phyloP scores from a whole-genome alignment of 35 echinoderm and acorn worm species.

The Hemicentrotus pulcherrimus region DNA sequence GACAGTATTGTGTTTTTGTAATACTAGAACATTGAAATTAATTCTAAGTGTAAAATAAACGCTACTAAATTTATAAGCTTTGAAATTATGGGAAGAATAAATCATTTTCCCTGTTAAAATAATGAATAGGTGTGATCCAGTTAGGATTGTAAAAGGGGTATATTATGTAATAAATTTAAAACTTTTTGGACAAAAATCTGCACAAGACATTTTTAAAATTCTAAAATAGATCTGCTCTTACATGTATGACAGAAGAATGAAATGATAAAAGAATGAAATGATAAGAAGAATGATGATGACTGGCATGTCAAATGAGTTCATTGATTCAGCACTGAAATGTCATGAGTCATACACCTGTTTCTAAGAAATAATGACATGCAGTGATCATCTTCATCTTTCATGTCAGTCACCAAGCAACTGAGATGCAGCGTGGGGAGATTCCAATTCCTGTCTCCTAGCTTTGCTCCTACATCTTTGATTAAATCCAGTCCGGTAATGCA shows the following conservation, averaged over 20 bases:
- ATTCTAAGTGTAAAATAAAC: too few relatives aligned
- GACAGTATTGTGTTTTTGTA: too few relatives aligned
- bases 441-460: constrained; percentile 9
- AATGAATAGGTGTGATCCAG: too few relatives aligned
- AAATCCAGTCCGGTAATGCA: constrained; percentile 28
- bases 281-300: neutral
- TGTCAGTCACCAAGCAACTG: neutral
- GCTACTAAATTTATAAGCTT: too few relatives aligned
- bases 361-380: constrained; percentile 27
- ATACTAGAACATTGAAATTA: too few relatives aligned
- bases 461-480: constrained; percentile 11
- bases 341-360: constrained; percentile 16
- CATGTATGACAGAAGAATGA: neutral
- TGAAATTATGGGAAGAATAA: too few relatives aligned
- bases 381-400: constrained; percentile 9
- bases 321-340: constrained; percentile 5
- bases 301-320: constrained; percentile 21
- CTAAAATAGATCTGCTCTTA: neutral
- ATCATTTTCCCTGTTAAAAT: too few relatives aligned
- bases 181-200: too few relatives aligned
- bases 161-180: too few relatives aligned
- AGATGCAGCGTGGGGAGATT: constrained; percentile 9
- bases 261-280: too few relatives aligned
- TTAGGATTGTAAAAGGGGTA: too few relatives aligned
- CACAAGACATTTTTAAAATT: neutral